Evolutionary conservation across 2,888 invertebrate genomes (phyloP).

Genomic region (Deilephila elpenor): DNA sequence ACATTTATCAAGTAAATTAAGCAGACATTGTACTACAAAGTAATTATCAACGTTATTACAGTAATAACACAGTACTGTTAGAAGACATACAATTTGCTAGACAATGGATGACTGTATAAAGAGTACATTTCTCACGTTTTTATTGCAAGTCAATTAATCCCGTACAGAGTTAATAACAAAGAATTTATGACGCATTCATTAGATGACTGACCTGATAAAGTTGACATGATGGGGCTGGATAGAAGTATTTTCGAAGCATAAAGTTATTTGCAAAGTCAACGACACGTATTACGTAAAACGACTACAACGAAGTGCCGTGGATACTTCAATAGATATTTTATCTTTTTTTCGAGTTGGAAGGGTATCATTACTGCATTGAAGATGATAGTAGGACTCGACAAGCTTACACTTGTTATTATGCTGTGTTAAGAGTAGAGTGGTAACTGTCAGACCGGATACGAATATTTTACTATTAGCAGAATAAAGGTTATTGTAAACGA

Average conservation of each 20-base stretch:
- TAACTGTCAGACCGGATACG: too few relatives aligned
- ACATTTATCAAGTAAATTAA: slow-evolving; percentile 30
- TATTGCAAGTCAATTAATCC: slow-evolving; percentile 32
- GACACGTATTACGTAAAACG: too few relatives aligned
- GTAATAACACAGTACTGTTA: slow-evolving; percentile 36
- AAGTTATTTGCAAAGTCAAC: background rate
- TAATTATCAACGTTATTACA: slow-evolving; percentile 33
- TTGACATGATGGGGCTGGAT: background rate
- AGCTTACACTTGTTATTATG: too few relatives aligned
- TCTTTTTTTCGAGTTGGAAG: too few relatives aligned
- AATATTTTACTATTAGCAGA: too few relatives aligned
- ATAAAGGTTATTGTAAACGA: too few relatives aligned
- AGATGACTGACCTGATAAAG: slow-evolving; percentile 24
- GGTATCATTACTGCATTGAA: too few relatives aligned
- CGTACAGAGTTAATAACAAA: slow-evolving; percentile 22
- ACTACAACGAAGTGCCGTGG: too few relatives aligned
- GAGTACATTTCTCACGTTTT: slow-evolving; percentile 38
- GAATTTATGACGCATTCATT: slow-evolving; percentile 22
- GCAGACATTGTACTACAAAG: slow-evolving; percentile 28
- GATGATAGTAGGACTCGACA: too few relatives aligned
- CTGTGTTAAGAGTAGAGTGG: too few relatives aligned
- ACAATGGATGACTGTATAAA: slow-evolving; percentile 28
- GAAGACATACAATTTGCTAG: slow-evolving; percentile 23
- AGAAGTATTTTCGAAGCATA: background rate
- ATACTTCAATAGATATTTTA: too few relatives aligned